These are phyloP conservation scores for Gymnogyps californianus DNA, from an alignment of 2,113 vertebrate genomes.

Conservation along the genomic window DNA sequence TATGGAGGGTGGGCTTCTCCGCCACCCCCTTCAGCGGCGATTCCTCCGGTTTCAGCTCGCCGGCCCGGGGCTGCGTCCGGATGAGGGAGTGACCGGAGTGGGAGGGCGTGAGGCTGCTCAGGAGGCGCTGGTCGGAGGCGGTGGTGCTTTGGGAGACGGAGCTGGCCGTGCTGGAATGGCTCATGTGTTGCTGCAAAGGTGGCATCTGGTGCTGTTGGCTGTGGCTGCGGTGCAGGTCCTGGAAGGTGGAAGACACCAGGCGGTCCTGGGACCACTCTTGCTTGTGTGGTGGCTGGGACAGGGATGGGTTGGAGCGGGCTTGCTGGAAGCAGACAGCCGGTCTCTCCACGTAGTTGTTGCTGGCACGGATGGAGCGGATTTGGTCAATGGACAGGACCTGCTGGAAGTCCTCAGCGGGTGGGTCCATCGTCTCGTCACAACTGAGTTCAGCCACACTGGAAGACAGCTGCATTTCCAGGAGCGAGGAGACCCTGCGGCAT, in stretches of 20 bases:
- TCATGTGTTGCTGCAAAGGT: conserved; percentile 81
- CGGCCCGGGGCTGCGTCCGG: conserved; percentile 83
- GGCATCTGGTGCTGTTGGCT: conserved; percentile 86
- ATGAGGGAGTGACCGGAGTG: conserved; percentile 83
- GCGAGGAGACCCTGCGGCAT: conserved; percentile 50
- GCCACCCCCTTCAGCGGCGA: conserved; percentile 73
- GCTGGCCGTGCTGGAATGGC: conserved; percentile 93
- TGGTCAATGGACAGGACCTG: conserved; percentile 94
- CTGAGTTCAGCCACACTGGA: conserved; percentile 61
- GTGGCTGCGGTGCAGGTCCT: conserved; percentile 82
- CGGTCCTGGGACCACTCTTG: conserved; percentile 70
- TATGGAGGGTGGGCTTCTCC: conserved; percentile 65
- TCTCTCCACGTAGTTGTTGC: conserved; percentile 96
- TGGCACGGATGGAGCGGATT: conserved; percentile 90
- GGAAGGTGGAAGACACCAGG: conserved; percentile 64
- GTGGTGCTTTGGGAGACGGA: conserved; percentile 91
- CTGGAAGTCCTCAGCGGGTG: conserved; percentile 81
- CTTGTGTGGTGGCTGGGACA: conserved; percentile 75
- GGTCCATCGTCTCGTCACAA: conserved; percentile 80
- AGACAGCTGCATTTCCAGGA: conserved; percentile 70
- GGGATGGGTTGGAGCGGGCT: conserved; percentile 79
- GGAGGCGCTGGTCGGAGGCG: conserved; percentile 93
- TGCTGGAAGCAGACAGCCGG: conserved; percentile 77
- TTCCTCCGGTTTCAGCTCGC: conserved; percentile 79
- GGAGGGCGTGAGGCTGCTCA: conserved; percentile 84